Percentiles rank a stretch among this genome's conserved stretches.
These are phyloP conservation scores for Marronus borbonicus DNA, from an alignment of 2,888 invertebrate genomes.

Conservation along the genomic window DNA sequence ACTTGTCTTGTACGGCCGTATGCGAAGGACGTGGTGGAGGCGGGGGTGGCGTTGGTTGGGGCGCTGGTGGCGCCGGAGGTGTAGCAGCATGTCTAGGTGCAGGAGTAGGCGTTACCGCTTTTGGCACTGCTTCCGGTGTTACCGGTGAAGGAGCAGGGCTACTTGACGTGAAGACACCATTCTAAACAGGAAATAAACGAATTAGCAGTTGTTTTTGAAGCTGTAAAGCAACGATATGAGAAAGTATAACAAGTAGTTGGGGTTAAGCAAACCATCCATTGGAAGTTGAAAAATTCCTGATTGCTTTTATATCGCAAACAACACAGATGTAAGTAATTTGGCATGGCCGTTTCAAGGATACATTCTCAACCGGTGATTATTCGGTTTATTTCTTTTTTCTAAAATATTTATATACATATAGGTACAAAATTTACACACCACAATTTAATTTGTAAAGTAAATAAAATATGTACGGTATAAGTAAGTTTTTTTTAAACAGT, in stretches of 20 bases:
- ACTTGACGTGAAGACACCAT: slow-evolving; percentile 69
- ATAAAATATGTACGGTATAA: too few species aligned
- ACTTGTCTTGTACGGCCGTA: slow-evolving; percentile 69
- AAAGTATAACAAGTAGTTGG: neutral
- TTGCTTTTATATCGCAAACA: too few species aligned
- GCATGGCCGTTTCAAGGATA: too few species aligned
- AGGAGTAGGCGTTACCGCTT: slow-evolving; percentile 72
- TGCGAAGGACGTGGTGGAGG: slow-evolving; percentile 62
- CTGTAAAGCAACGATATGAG: neutral
- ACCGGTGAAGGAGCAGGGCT: slow-evolving; percentile 74
- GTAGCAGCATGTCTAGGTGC: slow-evolving; percentile 71
- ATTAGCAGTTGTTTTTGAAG: neutral
- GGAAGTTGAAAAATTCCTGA: too few species aligned
- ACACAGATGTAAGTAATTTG: too few species aligned
- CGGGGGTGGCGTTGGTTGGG: slow-evolving; percentile 68
- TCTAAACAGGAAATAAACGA: slow-evolving; percentile 59
- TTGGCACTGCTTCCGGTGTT: slow-evolving; percentile 73
- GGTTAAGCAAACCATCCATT: neutral
- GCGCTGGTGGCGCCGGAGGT: slow-evolving; percentile 72
- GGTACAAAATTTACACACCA: too few species aligned
- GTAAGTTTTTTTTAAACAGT: too few species aligned
- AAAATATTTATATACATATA: too few species aligned
- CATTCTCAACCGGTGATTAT: too few species aligned
- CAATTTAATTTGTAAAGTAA: too few species aligned
- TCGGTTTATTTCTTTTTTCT: too few species aligned